Evolutionary conservation across 2,113 vertebrate species (phyloP).

Genomic region (Anser cygnoides): DNA sequence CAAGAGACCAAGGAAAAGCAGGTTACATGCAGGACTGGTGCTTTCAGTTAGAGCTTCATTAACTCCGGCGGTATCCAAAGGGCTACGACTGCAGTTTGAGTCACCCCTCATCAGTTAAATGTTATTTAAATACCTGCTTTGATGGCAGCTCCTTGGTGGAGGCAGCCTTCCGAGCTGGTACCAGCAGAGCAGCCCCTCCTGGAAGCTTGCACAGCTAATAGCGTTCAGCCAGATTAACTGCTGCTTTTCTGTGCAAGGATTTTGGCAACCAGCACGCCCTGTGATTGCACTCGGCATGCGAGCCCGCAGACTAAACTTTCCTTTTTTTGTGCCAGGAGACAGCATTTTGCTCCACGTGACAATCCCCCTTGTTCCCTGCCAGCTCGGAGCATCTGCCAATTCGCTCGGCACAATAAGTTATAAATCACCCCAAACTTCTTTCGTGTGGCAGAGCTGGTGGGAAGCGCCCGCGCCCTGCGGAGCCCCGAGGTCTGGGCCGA

Average conservation of each 20-base stretch:
- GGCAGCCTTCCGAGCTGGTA: neutral
- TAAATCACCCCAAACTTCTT: neutral
- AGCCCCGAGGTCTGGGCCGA: neutral
- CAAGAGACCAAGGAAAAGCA: neutral
- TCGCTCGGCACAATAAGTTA: neutral
- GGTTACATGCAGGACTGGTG: accelerated
- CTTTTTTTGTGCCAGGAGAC: neutral
- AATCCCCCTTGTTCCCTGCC: neutral
- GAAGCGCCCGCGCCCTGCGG: accelerated
- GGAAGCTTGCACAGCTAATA: neutral
- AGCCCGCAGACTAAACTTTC: neutral
- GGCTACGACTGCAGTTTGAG: neutral
- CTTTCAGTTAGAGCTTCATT: neutral
- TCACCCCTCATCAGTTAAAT: neutral
- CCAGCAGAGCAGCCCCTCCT: neutral
- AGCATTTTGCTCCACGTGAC: neutral
- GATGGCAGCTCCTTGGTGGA: neutral
- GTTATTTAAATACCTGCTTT: neutral
- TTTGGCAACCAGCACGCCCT: neutral
- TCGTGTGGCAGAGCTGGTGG: neutral
- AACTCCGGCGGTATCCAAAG: neutral
- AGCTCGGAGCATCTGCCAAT: neutral
- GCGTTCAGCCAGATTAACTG: accelerated
- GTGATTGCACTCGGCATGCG: neutral
- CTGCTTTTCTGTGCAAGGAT: neutral